A percentile compares a stretch with the other conserved stretches of the same genome.
phyloP scores from a whole-genome alignment of 2,797 vertebrate genomes.

The Nyctalus aviator region DNA sequence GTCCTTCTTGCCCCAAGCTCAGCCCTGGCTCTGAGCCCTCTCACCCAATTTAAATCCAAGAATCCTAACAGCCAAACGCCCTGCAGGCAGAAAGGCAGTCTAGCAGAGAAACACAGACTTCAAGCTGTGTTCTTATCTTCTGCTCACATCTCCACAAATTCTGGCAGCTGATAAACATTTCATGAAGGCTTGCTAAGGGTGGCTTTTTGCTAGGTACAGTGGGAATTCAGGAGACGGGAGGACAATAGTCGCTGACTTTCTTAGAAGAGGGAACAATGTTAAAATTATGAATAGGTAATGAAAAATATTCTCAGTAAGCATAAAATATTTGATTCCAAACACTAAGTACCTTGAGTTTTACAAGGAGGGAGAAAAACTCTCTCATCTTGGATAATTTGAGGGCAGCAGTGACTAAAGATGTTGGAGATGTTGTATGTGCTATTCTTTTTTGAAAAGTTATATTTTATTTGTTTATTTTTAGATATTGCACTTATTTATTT shows the following conservation, averaged over 20 bases:
- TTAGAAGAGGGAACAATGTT: background rate
- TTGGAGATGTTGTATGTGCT: background rate
- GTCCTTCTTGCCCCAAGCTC: conserved; percentile 10
- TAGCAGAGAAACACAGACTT: conserved; percentile 37
- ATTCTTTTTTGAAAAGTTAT: background rate
- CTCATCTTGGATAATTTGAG: background rate
- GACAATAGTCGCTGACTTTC: background rate
- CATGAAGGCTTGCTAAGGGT: conserved; percentile 7
- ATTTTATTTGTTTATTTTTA: too few relatives aligned
- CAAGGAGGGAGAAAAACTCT: background rate
- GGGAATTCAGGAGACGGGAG: background rate
- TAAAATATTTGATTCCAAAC: conserved; percentile 12
- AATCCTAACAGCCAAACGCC: conserved; percentile 12
- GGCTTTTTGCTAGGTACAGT: background rate
- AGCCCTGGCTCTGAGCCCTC: background rate
- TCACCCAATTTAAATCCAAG: conserved; percentile 9
- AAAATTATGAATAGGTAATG: background rate
- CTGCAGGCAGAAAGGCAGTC: conserved; percentile 16
- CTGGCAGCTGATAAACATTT: conserved; percentile 45
- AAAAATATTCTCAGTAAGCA: background rate
- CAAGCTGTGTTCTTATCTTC: conserved; percentile 42
- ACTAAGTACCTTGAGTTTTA: background rate
- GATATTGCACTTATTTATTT: too few relatives aligned
- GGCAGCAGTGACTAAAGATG: background rate
- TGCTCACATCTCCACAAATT: conserved; percentile 42